Base-by-base conservation (phyloP, 2,888 invertebrate genomes). In the Coenonympha arcania region DNA sequence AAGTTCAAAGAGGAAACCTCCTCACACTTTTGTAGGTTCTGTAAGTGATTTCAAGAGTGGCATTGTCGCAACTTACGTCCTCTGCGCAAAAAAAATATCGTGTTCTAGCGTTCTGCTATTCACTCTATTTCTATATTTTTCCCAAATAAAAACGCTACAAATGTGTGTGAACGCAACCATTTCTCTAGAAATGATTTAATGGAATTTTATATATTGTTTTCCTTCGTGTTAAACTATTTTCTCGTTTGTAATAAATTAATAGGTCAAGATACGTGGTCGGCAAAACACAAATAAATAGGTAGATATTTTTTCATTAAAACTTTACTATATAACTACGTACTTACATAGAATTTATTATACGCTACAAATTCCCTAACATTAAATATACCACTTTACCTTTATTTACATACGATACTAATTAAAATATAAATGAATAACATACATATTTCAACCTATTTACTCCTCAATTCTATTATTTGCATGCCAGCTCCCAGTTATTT, bases 41-140 rank as follows among this genome's bases (percentile, higher is more conserved):
- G 48, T 52, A 55, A 55, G 55, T 55, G 54, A 43, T 48, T 55
- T 46, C 20, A 53, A 53, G 53, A 39, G 46, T 8, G 26, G 30
- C 39, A 52, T 52, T 52, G 54, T 55, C 46, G 52, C 46, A 44
- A 44, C 24, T 33, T 34, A 46, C 41, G 49, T 53, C 53, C 43
- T 31, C 20, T 53, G 37, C 31, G 37, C 37, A 28, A 31, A n/a
- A n/a, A 43, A 11, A 16, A 34, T 34, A 16, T 34, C 16, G 15
- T 34, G 19, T 42, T 42, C 15, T 31, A 16, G 30, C 13, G 19
- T 42, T 13, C 19, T 18, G 16, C 11, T 22, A 16, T 24, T 26
- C 16, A 16, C 18, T 41, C 6, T 16, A 24, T 22, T 24, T 24
- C 24, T 24, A 39, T 24, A 37, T 13, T 9, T 34, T 4, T 34